A percentile compares a stretch with the other conserved stretches of the same genome.
These are phyloP conservation scores for Drosophila littoralis DNA, from an alignment of 1,140 invertebrate genomes.

Conservation along the genomic window DNA sequence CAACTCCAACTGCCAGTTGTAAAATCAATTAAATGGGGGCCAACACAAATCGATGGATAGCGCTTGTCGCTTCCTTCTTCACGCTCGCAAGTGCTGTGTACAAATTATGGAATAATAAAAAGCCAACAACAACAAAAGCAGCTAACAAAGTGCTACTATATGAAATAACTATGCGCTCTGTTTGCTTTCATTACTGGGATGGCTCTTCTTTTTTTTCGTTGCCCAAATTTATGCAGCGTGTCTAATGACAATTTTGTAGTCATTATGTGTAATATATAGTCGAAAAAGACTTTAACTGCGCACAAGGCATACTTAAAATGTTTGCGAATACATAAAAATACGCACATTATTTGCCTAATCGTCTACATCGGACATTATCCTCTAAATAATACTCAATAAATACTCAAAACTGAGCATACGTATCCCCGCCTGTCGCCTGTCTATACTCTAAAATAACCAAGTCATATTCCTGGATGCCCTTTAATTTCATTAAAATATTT, in stretches of 20 bases:
- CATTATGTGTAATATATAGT: slow-evolving; percentile 75
- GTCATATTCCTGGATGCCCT: too few species aligned
- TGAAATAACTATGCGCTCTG: slow-evolving; percentile 54
- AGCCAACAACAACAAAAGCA: slow-evolving; percentile 6
- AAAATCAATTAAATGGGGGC: slow-evolving; percentile 73
- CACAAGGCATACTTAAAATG: neutral
- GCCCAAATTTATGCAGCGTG: slow-evolving; percentile 71
- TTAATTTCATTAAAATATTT: too few species aligned
- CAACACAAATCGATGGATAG: slow-evolving; percentile 46
- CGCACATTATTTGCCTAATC: neutral
- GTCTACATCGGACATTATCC: neutral
- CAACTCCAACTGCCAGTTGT: slow-evolving; percentile 27
- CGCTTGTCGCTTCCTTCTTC: slow-evolving; percentile 24
- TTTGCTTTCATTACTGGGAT: slow-evolving; percentile 40
- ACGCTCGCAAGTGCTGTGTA: slow-evolving; percentile 49
- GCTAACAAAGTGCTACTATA: neutral
- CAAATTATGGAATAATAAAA: slow-evolving; percentile 43
- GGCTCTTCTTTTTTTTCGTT: slow-evolving; percentile 1
- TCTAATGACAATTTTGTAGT: slow-evolving; percentile 78
- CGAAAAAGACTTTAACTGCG: slow-evolving; percentile 1
- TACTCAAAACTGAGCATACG: too few species aligned
- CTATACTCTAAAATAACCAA: too few species aligned
- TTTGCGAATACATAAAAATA: slow-evolving; percentile 1
- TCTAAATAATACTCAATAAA: neutral
- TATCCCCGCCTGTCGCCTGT: too few species aligned